Evolutionary conservation across 1,140 invertebrate species (phyloP).

Genomic region (Bactericera cockerelli): DNA sequence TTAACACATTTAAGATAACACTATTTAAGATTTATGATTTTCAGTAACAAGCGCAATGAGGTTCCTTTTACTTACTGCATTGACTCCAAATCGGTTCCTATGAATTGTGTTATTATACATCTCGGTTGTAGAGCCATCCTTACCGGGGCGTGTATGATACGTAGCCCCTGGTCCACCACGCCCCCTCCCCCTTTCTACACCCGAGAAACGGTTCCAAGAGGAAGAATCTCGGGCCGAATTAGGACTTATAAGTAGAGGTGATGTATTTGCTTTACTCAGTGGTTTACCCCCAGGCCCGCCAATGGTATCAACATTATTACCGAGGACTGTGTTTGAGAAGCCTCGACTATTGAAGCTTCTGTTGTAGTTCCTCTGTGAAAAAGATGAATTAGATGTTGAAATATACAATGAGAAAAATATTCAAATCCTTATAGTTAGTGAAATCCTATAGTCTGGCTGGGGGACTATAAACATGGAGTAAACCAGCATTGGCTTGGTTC

Average conservation of each 20-base stretch:
- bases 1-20: too few species aligned
- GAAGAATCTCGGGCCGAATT: not conserved
- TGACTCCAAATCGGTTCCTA: conserved; percentile 30
- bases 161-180: conserved; percentile 23
- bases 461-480: too few species aligned
- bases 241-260: too few species aligned
- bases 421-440: too few species aligned
- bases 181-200: conserved; percentile 32
- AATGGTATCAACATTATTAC: not conserved
- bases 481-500: too few species aligned
- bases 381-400: too few species aligned
- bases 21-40: too few species aligned
- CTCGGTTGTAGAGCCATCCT: not conserved
- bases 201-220: conserved; percentile 18
- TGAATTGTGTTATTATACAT: conserved; percentile 10
- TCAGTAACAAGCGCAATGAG: too few species aligned
- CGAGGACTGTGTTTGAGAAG: not conserved
- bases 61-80: conserved; percentile 26
- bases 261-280: too few species aligned
- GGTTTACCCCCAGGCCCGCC: too few species aligned
- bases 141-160: conserved; percentile 26
- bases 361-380: not conserved
- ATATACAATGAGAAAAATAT: too few species aligned
- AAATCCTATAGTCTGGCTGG: too few species aligned
- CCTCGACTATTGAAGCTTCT: not conserved